Evolutionary conservation across 2,113 vertebrate genomes (phyloP).

Genomic region (Pomatostomus ruficeps): DNA sequence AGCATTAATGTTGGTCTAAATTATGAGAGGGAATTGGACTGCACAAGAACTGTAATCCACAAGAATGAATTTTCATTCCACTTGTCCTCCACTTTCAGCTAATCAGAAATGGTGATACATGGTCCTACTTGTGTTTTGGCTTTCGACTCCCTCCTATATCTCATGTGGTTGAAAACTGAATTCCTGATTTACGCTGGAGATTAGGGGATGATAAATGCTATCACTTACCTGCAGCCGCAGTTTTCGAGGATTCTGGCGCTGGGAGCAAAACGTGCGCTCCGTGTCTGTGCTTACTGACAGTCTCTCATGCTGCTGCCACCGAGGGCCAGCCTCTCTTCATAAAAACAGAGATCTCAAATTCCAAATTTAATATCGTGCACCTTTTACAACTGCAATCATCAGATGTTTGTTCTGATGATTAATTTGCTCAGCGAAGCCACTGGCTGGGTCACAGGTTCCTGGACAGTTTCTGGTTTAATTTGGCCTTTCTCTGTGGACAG

Average conservation of each 20-base stretch:
- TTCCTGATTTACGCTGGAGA: constrained; percentile 15
- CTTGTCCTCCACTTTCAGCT: constrained; percentile 38
- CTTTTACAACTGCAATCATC: neutral
- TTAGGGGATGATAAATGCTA: neutral
- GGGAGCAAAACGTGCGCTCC: constrained; percentile 12
- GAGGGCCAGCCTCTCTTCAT: neutral
- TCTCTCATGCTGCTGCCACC: neutral
- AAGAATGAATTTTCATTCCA: constrained; percentile 50
- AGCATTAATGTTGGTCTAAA: constrained; percentile 34
- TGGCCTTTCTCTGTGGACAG: neutral
- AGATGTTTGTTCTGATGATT: neutral
- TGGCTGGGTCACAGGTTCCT: neutral
- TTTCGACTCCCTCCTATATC: constrained; percentile 34
- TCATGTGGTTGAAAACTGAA: constrained; percentile 17
- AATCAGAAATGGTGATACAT: constrained; percentile 44
- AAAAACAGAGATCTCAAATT: constrained; percentile 12
- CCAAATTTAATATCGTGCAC: neutral
- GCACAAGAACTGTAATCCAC: constrained; percentile 42
- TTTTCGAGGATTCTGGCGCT: constrained; percentile 26
- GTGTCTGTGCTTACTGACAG: neutral
- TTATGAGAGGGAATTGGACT: constrained; percentile 55
- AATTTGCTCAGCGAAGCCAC: neutral
- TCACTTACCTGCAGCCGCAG: neutral
- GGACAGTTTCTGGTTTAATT: neutral
- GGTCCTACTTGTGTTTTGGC: constrained; percentile 35